Percentiles rank a stretch among this genome's conserved stretches.
Evolutionary conservation across 2,113 vertebrate genomes (phyloP).

Genomic region (Phyllopteryx taeniolatus): DNA sequence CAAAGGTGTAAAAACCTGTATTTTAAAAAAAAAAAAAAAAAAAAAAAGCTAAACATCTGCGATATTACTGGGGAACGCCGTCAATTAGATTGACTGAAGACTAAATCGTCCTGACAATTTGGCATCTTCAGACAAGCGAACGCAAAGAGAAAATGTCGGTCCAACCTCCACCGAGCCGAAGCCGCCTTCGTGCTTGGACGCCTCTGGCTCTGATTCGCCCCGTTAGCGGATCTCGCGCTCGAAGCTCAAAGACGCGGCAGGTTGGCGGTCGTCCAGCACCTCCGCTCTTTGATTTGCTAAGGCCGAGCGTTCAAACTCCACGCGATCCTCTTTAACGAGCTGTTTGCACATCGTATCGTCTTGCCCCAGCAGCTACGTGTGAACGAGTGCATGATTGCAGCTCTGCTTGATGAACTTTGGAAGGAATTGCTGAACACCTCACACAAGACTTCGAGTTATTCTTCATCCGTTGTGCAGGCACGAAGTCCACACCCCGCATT

Average conservation of each 20-base stretch:
- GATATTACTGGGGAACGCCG: not conserved
- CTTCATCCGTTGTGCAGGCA: not conserved
- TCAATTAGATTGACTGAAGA: not conserved
- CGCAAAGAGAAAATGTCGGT: not conserved
- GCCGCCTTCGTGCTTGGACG: not conserved
- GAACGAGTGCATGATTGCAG: not conserved
- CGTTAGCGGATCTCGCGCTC: conserved; percentile 1
- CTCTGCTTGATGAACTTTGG: not conserved
- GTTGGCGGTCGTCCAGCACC: not conserved
- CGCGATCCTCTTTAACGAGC: not conserved
- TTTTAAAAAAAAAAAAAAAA: not conserved
- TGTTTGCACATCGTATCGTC: not conserved
- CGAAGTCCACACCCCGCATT: not conserved
- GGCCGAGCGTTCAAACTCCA: not conserved
- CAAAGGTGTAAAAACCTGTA: not conserved
- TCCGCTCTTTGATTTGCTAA: not conserved
- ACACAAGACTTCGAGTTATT: not conserved
- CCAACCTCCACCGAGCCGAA: not conserved
- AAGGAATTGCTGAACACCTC: not conserved
- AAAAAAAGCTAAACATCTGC: too few relatives aligned
- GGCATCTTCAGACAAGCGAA: not conserved
- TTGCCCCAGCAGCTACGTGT: not conserved
- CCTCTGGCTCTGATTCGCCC: not conserved
- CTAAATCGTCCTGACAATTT: not conserved
- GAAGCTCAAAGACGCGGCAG: not conserved